Conservation (phyloP, 2,888 invertebrate species). For the Petrophora chlorosata region DNA sequence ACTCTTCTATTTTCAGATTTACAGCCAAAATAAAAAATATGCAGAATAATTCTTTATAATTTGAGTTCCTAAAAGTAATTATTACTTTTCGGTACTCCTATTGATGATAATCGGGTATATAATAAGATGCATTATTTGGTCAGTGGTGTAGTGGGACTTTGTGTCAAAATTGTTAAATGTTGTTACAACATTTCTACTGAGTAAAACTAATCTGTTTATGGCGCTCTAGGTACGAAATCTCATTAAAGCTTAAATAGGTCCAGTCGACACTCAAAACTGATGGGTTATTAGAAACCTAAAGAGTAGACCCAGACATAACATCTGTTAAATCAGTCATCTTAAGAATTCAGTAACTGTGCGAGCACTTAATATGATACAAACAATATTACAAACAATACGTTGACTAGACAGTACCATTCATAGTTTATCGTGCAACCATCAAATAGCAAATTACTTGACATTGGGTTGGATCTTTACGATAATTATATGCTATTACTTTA, state of each 20-base stretch:
- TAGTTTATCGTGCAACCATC: conserved; percentile 60
- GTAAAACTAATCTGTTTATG: background rate
- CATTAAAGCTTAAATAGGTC: background rate
- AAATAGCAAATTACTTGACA: conserved; percentile 52
- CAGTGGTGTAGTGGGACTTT: too few species aligned
- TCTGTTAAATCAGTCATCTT: conserved; percentile 49
- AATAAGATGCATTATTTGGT: too few species aligned
- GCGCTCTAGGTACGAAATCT: background rate
- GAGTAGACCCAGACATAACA: conserved; percentile 32
- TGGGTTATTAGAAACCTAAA: conserved; percentile 12
- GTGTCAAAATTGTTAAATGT: background rate
- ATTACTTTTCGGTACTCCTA: too few species aligned
- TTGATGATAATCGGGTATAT: too few species aligned
- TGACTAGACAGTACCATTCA: conserved; percentile 79
- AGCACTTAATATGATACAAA: conserved; percentile 71
- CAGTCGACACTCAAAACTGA: too few species aligned
- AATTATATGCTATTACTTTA: conserved; percentile 43
- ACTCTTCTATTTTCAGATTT: too few species aligned
- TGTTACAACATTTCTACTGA: background rate
- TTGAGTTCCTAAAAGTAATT: too few species aligned
- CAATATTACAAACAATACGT: conserved; percentile 74
- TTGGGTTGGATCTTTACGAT: conserved; percentile 61
- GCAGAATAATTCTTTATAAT: too few species aligned
- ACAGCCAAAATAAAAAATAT: too few species aligned
- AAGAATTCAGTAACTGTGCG: conserved; percentile 55